Evolutionary conservation across 23 tunicate genomes (phyloP), one percentile per base, ranked within the genome.

Genomic region (Diplosoma virens): DNA sequence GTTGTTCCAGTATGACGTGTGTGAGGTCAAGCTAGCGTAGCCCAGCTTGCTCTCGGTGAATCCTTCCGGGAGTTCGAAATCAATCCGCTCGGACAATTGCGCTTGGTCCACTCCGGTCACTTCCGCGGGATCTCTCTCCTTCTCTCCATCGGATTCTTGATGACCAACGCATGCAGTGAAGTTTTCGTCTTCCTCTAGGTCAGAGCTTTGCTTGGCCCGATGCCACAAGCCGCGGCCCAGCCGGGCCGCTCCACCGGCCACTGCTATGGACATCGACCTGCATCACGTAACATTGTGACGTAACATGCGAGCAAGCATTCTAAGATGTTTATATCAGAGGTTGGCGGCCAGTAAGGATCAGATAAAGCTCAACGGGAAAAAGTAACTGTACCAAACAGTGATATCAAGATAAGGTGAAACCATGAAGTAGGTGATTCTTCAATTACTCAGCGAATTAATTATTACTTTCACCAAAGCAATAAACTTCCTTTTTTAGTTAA

Each of bases 1-100:
- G 34, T 84, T 90, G 53, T 41, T 64, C 97, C 97, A 90, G 60
- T 90, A 90, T 29, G 97, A 90, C 16, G 97, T 90, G 36, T 90
- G 97, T 23, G 97, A 90, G 37, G 97, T 90, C 21, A 90, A 60
- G 0, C 90, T 73, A 0, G 90, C 97, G 73, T 90, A 90, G 28
- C 97, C 97, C 1, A 90, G 78, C 66, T 79, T 84, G 66, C 97
- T 79, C 67, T 90, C 97, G 1, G 97, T 90, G 37, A 90, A 90
- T 3, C 97, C 90, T 53, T 90, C 97, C 50, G 72, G 97, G 0
- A 90, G 85, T 32, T 84, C 97, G 66, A 66, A 90, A 55, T 90
- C 97, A 25, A 90, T 60, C 26, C 97, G 66, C 32, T 73, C 79
- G 31, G 47, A 66, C 3, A 73, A 46, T n/a, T 73, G 30, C 9